Base-by-base conservation (phyloP, 2,888 invertebrate species). In the Meteorus cinctellus region DNA sequence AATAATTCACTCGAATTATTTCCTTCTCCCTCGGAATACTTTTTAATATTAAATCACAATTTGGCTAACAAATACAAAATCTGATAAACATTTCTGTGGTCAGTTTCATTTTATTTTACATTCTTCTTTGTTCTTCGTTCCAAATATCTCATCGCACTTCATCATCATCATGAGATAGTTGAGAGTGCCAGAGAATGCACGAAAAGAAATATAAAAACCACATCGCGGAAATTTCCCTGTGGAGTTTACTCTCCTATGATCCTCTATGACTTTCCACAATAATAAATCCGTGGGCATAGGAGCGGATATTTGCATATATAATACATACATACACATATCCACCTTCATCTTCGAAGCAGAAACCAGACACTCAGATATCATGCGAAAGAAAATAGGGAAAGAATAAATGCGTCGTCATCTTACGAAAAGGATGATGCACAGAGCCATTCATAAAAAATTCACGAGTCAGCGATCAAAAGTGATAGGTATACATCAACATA, bases 381-480 rank as follows among this genome's bases (percentile, higher is more conserved):
- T 27, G 36, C n/a, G 14, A 41, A 65, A 31, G 36, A 19, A 19
- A 59, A 27, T 34, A 29, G 34, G 55, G 45, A 36, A 19, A n/a
- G 34, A 67, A 59, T 62, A 63, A 72, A 51, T 74, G 69, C 62
- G 34, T 74, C 34, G 69, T 74, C 74, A 69, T 74, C 19, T 68
- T 69, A 68, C 24, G 60, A 14, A 62, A 34, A 66, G 24, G 27
- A 31, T 48, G 62, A 62, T 62, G 62, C 24, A 27, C 1, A 5
- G 10, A 65, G 34, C 48, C 62, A 48, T 74, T 62, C 34, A 45
- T 69, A 5, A 63, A 69, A 68, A 74, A 74, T 74, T 74, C 74
- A 74, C 69, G 69, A 63, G 48, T 62, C 31, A 67, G 68, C 51
- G 74, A 74, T 74, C 74, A 74, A 74, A 74, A 68, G 69, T 63